These are phyloP conservation scores for Limnephilus rhombicus DNA, from an alignment of 2,888 invertebrate genomes.

Conservation along the genomic window DNA sequence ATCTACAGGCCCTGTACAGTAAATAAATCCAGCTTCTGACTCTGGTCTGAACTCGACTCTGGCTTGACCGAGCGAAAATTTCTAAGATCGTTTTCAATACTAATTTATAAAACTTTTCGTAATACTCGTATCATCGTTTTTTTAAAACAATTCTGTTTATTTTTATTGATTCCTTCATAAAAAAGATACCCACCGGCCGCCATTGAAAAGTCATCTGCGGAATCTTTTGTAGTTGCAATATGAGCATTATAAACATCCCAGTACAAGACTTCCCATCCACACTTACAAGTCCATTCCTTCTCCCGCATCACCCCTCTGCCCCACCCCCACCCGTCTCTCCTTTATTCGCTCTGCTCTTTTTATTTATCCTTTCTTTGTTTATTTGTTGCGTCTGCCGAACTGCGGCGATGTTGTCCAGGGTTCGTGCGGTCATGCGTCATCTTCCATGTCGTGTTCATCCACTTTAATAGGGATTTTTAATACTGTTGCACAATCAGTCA, in stretches of 20 bases:
- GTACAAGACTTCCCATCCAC: conserved; percentile 54
- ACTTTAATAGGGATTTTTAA: conserved; percentile 6
- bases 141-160: too few relatives aligned
- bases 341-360: conserved; percentile 21
- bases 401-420: neutral
- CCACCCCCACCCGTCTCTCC: neutral
- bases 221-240: conserved; percentile 63
- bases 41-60: too few relatives aligned
- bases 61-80: too few relatives aligned
- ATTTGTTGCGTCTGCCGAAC: conserved; percentile 22
- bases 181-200: conserved; percentile 2
- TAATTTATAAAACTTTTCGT: too few relatives aligned
- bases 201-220: conserved; percentile 52
- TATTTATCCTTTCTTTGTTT: conserved; percentile 38
- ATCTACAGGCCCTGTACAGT: too few relatives aligned
- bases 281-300: conserved; percentile 54
- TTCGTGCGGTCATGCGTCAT: conserved; percentile 18
- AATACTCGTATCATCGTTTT: too few relatives aligned
- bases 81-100: too few relatives aligned
- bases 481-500: neutral
- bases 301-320: neutral
- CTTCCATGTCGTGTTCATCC: conserved; percentile 18
- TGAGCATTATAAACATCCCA: conserved; percentile 61
- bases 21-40: too few relatives aligned
- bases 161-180: neutral